Base-by-base conservation (phyloP, 2,797 vertebrate genomes). In the Trachurus trachurus region DNA sequence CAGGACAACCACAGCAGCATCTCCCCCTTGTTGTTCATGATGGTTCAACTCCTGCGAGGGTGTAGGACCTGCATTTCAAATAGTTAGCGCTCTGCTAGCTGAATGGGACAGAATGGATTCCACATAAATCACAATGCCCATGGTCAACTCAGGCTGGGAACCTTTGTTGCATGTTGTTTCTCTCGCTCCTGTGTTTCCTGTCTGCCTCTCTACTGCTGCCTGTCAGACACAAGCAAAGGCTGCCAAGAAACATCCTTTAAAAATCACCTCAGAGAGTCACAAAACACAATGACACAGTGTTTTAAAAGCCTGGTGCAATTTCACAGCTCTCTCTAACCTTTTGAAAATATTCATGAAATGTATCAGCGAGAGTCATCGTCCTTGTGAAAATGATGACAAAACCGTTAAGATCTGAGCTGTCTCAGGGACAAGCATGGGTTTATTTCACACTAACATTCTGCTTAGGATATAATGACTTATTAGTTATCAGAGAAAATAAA, bases 1-100 rank as follows among this genome's bases (percentile, higher is more conserved):
- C 60, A 6, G 26, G 71, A 80, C 66, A 84, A 62, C 76, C 58
- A 64, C 67, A 65, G 65, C 47, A 54, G 44, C 65, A 57, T 74
- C 70, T 78, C 57, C 49, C 12, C 44, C 31, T 50, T 29, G 21
- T 71, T 64, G 39, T 42, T 66, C 44, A 39, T 44, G 52, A 53
- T 62, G 66, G 76, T 69, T 80, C 5, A 22, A 44, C 68, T 45
- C 31, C 57, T 47, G 26, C 13, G 64, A 17, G 26, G 49, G 39
- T 6, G 52, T 21, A 21, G 53, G 54, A n/a, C 10, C 47, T 39
- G 69, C 45, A 63, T 79, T 60, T 67, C 50, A 73, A 68, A 64
- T 6, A 72, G 21, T 37, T 22, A 42, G 40, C 40, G 3, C 40
- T 42, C 4, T 11, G 40, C 12, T 42, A 12, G 40, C 40, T 42